These are phyloP conservation scores for Nanger granti DNA, from an alignment of 2,113 vertebrate genomes.

Conservation along the genomic window DNA sequence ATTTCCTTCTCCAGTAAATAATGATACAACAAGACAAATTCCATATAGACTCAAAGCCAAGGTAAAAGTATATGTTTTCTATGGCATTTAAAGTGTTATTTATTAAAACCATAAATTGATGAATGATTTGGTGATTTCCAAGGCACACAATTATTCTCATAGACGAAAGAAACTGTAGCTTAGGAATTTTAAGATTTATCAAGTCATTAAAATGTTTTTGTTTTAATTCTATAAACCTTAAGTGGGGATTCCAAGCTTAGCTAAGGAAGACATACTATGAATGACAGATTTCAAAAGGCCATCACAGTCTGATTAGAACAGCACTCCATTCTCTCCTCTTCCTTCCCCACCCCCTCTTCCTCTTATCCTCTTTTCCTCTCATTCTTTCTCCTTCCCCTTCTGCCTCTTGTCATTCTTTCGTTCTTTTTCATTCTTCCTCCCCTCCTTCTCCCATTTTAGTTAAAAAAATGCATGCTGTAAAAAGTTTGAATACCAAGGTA, in stretches of 20 bases:
- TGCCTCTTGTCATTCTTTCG: neutral
- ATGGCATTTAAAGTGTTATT: neutral
- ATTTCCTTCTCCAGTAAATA: neutral
- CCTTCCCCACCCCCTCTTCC: neutral
- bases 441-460: neutral
- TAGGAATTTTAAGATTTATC: neutral
- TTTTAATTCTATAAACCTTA: neutral
- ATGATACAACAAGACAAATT: neutral
- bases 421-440: neutral
- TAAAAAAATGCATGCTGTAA: neutral
- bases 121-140: neutral
- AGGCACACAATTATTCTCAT: neutral
- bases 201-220: neutral
- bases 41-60: neutral
- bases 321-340: neutral
- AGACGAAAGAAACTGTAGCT: neutral
- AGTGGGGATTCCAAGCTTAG: neutral
- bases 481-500: slow-evolving; percentile 35
- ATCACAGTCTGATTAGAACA: neutral
- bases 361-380: neutral
- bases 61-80: neutral
- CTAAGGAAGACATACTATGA: neutral
- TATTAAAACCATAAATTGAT: neutral
- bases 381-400: neutral
- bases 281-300: slow-evolving; percentile 5